Base-by-base conservation (phyloP, 2,888 invertebrate species). In the Hyposoter didymator region DNA sequence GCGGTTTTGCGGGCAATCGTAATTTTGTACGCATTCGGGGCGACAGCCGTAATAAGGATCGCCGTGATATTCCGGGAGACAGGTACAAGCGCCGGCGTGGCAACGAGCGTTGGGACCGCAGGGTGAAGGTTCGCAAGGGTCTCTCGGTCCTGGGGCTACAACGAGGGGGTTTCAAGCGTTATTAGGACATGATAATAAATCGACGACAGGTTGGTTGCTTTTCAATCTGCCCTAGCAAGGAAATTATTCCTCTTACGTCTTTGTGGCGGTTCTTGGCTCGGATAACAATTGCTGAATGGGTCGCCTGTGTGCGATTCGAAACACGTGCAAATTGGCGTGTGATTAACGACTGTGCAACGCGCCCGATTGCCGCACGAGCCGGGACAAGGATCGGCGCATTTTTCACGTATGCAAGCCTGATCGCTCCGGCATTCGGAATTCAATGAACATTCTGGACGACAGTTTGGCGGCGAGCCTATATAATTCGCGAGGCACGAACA, bases 61-160 rank as follows among this genome's bases (percentile, higher is more conserved):
- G 35, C 95, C 94, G 7, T 90, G 91, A 82, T 94, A 93, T 84
- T 92, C 93, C 35, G 91, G 87, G 52, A 94, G 89, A 85, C 95
- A 95, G 6, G 90, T 92, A 85, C 94, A 94, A 14, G 90, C 82
- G 62, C 94, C 93, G 74, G 94, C 91, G 76, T 91, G 92, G 90
- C 97, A 97, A 88, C 95, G 94, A 1, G 98, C 95, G 91, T 98
- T 98, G 19, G 96, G 92, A 78, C 98, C 98, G 91, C 98, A 98
- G 0, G 97, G 96, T 43, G 95, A 95, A 69, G 96, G 96, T 84
- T 95, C 95, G 91, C 97, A 97, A 67, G 95, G 96, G 90, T 96
- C 95, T 70, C 94, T 89, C 79, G 89, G 88, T 78, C 86, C 89
- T 84, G 94, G 93, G 32, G 87, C 86, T 43, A 62, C 2, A 82